phyloP scores from a whole-genome alignment of 2,888 invertebrate species.

The Xestoiulus laeticollis region DNA sequence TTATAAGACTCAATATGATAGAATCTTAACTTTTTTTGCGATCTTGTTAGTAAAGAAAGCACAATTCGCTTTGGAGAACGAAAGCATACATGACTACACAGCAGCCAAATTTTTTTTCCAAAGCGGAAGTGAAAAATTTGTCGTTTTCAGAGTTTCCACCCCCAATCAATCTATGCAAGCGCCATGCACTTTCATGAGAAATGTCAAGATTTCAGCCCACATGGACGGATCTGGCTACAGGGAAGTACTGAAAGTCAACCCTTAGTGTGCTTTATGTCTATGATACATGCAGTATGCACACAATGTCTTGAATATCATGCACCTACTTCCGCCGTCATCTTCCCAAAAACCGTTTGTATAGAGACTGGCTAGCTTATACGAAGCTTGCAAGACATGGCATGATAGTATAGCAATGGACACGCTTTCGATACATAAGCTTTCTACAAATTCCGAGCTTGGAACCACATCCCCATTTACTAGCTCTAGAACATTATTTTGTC shows the following conservation, averaged over 20 bases:
- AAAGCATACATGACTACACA: neutral
- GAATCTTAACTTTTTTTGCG: neutral
- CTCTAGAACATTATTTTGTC: neutral
- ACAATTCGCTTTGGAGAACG: neutral
- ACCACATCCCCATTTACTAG: no score
- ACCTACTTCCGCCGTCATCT: neutral
- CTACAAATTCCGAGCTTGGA: no score
- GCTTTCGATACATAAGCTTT: no score
- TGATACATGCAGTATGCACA: neutral
- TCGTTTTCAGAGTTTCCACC: neutral
- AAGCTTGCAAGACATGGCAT: no score
- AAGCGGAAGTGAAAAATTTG: slow-evolving; percentile 5
- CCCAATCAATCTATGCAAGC: neutral
- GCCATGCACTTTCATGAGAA: neutral
- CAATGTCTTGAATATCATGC: neutral
- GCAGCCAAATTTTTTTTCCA: neutral
- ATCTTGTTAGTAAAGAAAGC: neutral
- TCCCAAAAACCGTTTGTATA: neutral
- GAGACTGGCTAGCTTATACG: neutral
- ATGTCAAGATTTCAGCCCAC: neutral
- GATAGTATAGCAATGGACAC: no score
- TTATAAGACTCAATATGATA: no score
- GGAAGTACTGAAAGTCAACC: neutral
- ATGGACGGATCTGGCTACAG: neutral
- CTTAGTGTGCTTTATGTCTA: neutral